Percentiles rank a stretch among this genome's conserved stretches.
phyloP scores from a whole-genome alignment of 2,797 vertebrate genomes.

The Poecile montanus region DNA sequence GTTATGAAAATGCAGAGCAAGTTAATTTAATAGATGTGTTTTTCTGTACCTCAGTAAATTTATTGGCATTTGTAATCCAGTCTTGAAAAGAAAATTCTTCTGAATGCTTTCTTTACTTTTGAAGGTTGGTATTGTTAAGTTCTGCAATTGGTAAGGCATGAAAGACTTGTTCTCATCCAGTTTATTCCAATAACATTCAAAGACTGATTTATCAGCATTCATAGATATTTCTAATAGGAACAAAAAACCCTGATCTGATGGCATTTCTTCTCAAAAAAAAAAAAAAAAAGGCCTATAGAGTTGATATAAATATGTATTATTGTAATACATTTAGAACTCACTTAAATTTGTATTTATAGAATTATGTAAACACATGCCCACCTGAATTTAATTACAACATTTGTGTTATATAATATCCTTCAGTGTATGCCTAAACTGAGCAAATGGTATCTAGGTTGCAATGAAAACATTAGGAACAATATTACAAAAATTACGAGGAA shows the following conservation, averaged over 20 bases:
- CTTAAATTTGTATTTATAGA: background rate
- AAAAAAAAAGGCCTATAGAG: background rate
- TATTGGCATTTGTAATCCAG: background rate
- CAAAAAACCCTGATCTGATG: background rate
- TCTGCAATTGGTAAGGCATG: background rate
- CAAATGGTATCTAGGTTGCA: background rate
- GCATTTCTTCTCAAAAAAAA: background rate
- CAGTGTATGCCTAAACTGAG: background rate
- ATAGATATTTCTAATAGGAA: background rate
- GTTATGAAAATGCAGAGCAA: background rate
- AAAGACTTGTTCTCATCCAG: background rate
- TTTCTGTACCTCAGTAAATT: background rate
- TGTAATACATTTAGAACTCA: background rate
- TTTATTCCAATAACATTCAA: background rate
- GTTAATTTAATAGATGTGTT: background rate
- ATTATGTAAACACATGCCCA: background rate
- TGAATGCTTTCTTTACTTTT: background rate
- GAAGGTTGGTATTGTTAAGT: background rate
- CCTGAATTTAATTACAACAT: background rate
- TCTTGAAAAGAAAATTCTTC: background rate
- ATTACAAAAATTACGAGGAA: background rate
- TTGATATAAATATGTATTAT: background rate
- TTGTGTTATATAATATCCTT: background rate
- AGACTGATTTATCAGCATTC: background rate
- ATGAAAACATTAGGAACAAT: background rate